Evolutionary conservation across 2,113 vertebrate genomes (phyloP), one percentile per base, ranked within the genome.

Genomic region (Mesitornis unicolor): DNA sequence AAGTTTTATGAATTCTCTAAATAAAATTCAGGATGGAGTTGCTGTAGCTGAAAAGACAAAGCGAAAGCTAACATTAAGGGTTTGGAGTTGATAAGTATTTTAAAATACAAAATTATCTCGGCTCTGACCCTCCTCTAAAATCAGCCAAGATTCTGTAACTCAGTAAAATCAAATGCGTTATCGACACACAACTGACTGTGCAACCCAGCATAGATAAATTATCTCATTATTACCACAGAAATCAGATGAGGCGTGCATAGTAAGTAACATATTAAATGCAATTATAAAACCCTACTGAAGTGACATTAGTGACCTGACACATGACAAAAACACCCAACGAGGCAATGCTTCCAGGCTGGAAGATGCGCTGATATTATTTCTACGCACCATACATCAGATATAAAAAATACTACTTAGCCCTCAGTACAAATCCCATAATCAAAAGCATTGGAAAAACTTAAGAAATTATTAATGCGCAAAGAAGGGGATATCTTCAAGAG

Each of bases 251-350:
- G 92, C 60, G 0, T 92, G 92, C 93, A 88, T 78, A 81, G 92
- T 83, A 96, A 97, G 91, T 84, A 95, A 94, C 93, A 96, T 88
- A 95, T 69, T 96, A 96, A 95, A 96, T 90, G 90, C 90, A 96
- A 96, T 93, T 94, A 97, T 93, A 97, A 95, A 96, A 89, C 82
- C 82, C 82, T 70, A 57, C 90, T 86, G 79, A 96, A 97, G 84
- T 95, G 95, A 95, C 96, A 88, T 90, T 90, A 95, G 79, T 84
- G 92, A 94, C 92, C 90, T 95, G 93, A 96, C 88, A 90, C 68
- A 95, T 70, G 90, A 94, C 90, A 92, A 95, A 89, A 73, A 87
- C 42, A 28, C 54, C 61, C 79, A 83, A 19, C 0, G 2, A 92
- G 64, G 83, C 88, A 91, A 51, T n/a, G 56, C 43, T 87, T 45